Conservation (phyloP, 2,888 invertebrate genomes). For the Orchesellides sinensis region DNA sequence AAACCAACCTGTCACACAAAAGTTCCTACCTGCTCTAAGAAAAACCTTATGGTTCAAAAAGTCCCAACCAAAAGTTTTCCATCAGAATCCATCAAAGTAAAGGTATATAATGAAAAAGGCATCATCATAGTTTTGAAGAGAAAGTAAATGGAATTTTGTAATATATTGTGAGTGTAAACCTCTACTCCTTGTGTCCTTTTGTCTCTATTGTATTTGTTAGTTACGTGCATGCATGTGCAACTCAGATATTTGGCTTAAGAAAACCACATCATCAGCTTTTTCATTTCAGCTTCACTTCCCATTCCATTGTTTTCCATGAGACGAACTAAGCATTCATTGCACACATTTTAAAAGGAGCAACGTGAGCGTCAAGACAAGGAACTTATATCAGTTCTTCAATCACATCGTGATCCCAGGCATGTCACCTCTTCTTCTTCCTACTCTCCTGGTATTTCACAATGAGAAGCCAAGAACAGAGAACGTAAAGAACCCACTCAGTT, state of each 20-base stretch:
- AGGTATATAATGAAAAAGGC: not conserved
- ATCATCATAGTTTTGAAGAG: conserved; percentile 16
- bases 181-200: conserved; percentile 23
- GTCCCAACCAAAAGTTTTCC: conserved; percentile 45
- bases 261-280: conserved; percentile 63
- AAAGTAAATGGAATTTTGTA: conserved; percentile 30
- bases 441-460: conserved; percentile 19
- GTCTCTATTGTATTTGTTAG: conserved; percentile 47
- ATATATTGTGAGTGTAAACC: conserved; percentile 21
- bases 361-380: conserved; percentile 40
- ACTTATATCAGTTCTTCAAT: conserved; percentile 63
- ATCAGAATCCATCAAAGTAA: conserved; percentile 49
- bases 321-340: conserved; percentile 54
- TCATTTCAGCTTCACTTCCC: conserved; percentile 53
- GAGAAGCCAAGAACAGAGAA: not conserved
- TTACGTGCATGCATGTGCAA: conserved; percentile 58
- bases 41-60: conserved; percentile 2
- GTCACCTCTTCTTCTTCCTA: conserved; percentile 50
- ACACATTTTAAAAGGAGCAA: conserved; percentile 36
- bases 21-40: not conserved
- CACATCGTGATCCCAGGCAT: conserved; percentile 62
- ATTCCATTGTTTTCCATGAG: conserved; percentile 59
- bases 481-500: conserved; percentile 4
- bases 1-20: conserved; percentile 15
- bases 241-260: conserved; percentile 64